Percentiles rank a stretch among this genome's conserved stretches.
Conservation (phyloP, 2,888 invertebrate species). For the Nomada fabriciana region DNA sequence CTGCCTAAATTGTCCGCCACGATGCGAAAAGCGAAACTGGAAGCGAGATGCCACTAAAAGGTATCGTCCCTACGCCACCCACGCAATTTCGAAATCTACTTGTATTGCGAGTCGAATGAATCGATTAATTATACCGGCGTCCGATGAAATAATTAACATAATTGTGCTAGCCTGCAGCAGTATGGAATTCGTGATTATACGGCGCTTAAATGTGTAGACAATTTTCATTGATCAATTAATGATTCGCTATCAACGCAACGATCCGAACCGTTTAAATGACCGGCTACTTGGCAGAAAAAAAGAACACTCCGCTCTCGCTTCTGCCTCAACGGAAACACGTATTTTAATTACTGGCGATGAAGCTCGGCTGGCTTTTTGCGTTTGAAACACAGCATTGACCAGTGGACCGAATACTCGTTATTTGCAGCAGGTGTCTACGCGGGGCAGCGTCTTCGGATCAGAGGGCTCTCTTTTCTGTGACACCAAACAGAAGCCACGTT, state of each 20-base stretch:
- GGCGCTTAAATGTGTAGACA: neutral
- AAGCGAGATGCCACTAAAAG: constrained; percentile 31
- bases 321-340: neutral
- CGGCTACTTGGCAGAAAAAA: neutral
- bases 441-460: constrained; percentile 19
- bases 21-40: constrained; percentile 24
- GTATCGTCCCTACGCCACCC: constrained; percentile 12
- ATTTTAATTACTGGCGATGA: constrained; percentile 26
- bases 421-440: constrained; percentile 43
- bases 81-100: constrained; percentile 38
- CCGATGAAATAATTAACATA: constrained; percentile 50
- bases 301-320: neutral
- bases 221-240: constrained; percentile 15
- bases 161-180: constrained; percentile 20
- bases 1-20: neutral
- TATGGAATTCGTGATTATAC: too few relatives aligned
- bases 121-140: constrained; percentile 52
- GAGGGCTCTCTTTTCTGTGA: neutral
- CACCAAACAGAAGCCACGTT: constrained; percentile 29
- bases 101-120: constrained; percentile 2
- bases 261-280: neutral
- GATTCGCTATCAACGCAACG: constrained; percentile 2
- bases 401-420: constrained; percentile 50
- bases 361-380: constrained; percentile 6
- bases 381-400: constrained; percentile 33